Base-by-base conservation (phyloP, 1,140 invertebrate genomes). In the Trinorchestia longiramus region DNA sequence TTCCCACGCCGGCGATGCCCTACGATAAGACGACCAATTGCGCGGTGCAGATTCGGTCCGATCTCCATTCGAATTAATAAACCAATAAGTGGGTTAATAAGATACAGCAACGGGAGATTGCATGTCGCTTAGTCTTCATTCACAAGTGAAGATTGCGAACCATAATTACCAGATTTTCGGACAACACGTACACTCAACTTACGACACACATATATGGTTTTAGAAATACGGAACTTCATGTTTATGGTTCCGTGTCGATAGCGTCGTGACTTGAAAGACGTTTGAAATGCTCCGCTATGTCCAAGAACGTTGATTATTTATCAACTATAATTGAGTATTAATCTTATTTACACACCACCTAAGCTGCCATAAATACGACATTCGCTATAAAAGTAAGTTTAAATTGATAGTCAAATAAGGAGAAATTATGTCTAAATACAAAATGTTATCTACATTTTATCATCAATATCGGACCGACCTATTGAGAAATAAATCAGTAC, bases 31-130 rank as follows among this genome's bases (percentile, higher is more conserved):
- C 88, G 41, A 90, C 43, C 17, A 77, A 17, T 1, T 42, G 88
- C 4, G 36, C 88, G n/a, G 11, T 15, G 42, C 36, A 43, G 41
- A 42, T 42, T 3, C 43, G 15, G 19, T 8, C 36, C 44, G 43
- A 17, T 19, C 92, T 40, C 44, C 45, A 47, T 94, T 43, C 44
- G 43, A 94, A 94, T 94, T 94, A 94, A 94, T 94, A 94, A 94
- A 94, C 43, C 6, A 94, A 94, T 45, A 94, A 94, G 92, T 94
- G 43, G 92, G 92, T 47, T 94, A 94, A 94, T 94, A 94, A 94
- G 92, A 94, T 94, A 45, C 92, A 94, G 92, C 43, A 36, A 45
- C 44, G 92, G 43, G 40, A 94, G 41, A 45, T 94, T 44, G 92
- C 92, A n/a, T 94, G 92, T 47, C 43, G 41, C 11, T 11, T 23